Evolutionary conservation across 2,113 vertebrate genomes (phyloP).

Genomic region (Hydropotes inermis): DNA sequence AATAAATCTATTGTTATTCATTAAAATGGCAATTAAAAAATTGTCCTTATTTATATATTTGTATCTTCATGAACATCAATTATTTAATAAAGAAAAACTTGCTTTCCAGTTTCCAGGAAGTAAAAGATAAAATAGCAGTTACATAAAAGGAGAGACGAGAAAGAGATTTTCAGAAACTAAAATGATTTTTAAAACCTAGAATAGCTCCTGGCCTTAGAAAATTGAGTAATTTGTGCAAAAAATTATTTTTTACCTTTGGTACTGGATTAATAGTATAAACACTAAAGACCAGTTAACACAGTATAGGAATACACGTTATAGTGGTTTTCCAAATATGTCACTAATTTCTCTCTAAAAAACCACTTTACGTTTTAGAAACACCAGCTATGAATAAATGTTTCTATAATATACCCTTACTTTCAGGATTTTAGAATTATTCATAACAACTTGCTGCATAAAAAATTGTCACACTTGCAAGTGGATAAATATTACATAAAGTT

Average conservation of each 20-base stretch:
- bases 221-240: background rate
- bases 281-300: background rate
- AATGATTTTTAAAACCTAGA: background rate
- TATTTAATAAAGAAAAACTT: background rate
- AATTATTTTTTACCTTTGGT: background rate
- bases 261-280: background rate
- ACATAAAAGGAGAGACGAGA: background rate
- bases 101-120: background rate
- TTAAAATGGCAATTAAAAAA: background rate
- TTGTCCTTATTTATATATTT: background rate
- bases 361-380: background rate
- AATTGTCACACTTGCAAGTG: background rate
- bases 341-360: slow-evolving; percentile 9
- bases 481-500: background rate
- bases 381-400: slow-evolving; percentile 37
- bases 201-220: background rate
- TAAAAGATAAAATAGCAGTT: background rate
- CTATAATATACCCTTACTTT: slow-evolving; percentile 5
- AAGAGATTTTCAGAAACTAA: background rate
- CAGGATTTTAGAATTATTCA: slow-evolving; percentile 10
- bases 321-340: background rate
- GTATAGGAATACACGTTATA: background rate
- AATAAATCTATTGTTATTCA: background rate
- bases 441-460: slow-evolving; percentile 4
- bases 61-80: background rate